Evolutionary conservation across 2,113 vertebrate species (phyloP).

Genomic region (Callorhinus ursinus): DNA sequence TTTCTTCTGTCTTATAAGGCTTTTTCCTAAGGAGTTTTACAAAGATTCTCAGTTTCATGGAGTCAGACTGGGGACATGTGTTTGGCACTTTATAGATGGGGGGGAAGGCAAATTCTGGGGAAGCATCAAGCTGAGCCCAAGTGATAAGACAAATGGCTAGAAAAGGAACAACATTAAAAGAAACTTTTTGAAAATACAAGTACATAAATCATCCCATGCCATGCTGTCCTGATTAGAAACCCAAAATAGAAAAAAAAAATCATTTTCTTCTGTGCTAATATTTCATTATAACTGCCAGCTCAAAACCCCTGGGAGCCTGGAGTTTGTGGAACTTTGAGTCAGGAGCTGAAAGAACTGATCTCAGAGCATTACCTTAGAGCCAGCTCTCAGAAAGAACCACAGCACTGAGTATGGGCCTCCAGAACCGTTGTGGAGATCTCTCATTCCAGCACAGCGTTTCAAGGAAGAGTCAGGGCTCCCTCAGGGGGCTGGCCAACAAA

Average conservation of each 20-base stretch:
- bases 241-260: constrained; percentile 42
- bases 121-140: constrained; percentile 21
- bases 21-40: neutral
- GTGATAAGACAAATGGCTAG: constrained; percentile 60
- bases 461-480: neutral
- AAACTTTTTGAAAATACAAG: constrained; percentile 57
- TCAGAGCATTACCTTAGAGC: constrained; percentile 42
- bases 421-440: neutral
- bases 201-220: constrained; percentile 51
- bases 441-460: constrained; percentile 32
- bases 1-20: no score
- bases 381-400: constrained; percentile 21
- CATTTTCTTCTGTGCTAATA: constrained; percentile 45
- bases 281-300: constrained; percentile 54
- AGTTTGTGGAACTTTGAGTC: neutral
- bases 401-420: neutral
- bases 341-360: constrained; percentile 45
- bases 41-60: neutral
- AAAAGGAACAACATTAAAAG: constrained; percentile 19
- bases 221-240: constrained; percentile 61
- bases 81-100: constrained; percentile 30
- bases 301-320: neutral
- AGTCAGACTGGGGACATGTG: neutral
- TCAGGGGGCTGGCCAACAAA: constrained; percentile 4
- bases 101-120: neutral